Base-by-base conservation (phyloP, 2,113 vertebrate genomes). In the Hystrix cristata region DNA sequence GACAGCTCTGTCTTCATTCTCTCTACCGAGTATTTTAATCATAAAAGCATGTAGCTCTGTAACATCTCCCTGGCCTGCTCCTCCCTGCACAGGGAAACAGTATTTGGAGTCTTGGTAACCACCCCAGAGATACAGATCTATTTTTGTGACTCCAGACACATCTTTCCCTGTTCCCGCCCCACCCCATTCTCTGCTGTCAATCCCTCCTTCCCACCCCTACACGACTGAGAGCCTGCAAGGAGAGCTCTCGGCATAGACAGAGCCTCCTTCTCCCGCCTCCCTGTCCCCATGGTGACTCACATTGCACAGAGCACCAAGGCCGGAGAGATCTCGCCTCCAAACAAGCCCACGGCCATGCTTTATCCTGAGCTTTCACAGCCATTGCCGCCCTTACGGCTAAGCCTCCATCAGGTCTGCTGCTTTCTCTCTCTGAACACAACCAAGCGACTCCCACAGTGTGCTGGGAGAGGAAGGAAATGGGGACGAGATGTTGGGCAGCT, bases 31-130 rank as follows among this genome's bases (percentile, higher is more conserved):
- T 34, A 57, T 46, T 97, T 90, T 87, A 67, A 95, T 93, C 78
- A 91, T 55, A 85, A 95, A 84, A 90, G 51, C 90, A 85, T 43
- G 64, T 1, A 59, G 51, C 83, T 81, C 82, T 81, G 34, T 57
- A 83, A 48, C n/a, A 23, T 65, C 79, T 51, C 53, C 64, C 82
- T 7, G 1, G 27, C 57, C 59, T 55, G 62, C 53, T 85, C 48
- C 48, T 95, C 83, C 78, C 38, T 65, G 51, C n/a, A 9, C 62
- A 62, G 86, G 55, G 72, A 97, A 83, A 78, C n/a, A 48, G 59
- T 81, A 93, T 96, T 95, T 92, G 55, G 67, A 95, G 95, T 81
- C 57, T 65, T 74, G n/a, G 82, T 91, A 72, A 90, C 79, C 29
- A 59, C 86, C 79, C 64, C 84, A 78, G 87, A 90, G 89, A 94